Percentiles rank a stretch among this genome's conserved stretches.
These are phyloP conservation scores for Leptonema lineaticorne DNA, from an alignment of 1,140 invertebrate genomes.

Conservation along the genomic window DNA sequence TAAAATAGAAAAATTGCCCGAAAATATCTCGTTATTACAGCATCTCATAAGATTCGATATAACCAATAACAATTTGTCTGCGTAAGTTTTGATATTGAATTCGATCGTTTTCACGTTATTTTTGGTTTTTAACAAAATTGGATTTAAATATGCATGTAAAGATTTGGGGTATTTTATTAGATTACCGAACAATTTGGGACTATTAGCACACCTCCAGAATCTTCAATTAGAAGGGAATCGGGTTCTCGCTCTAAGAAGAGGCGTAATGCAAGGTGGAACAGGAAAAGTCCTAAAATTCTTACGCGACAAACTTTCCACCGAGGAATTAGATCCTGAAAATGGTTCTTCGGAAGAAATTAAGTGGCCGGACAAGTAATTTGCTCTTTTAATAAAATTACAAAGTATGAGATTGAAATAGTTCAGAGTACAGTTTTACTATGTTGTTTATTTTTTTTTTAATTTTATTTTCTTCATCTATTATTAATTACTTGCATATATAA, in stretches of 20 bases:
- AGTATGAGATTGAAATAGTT: background rate
- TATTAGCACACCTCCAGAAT: slow-evolving; percentile 78
- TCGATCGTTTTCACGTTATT: slow-evolving; percentile 2
- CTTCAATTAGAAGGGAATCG: slow-evolving; percentile 85
- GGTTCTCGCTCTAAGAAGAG: slow-evolving; percentile 71
- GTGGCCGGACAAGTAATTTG: slow-evolving; percentile 69
- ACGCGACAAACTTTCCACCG: slow-evolving; percentile 61
- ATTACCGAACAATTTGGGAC: slow-evolving; percentile 72
- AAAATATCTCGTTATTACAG: slow-evolving; percentile 73
- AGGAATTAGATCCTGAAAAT: slow-evolving; percentile 46
- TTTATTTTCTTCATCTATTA: slow-evolving; percentile 20
- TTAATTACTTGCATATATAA: background rate
- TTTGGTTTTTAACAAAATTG: slow-evolving; percentile 30
- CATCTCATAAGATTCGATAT: slow-evolving; percentile 78
- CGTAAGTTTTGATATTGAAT: slow-evolving; percentile 55
- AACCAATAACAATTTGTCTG: slow-evolving; percentile 76
- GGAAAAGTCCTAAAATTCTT: slow-evolving; percentile 77
- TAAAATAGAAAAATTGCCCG: slow-evolving; percentile 69
- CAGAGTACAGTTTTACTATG: too few species aligned
- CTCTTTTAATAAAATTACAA: background rate
- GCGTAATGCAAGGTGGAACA: slow-evolving; percentile 80
- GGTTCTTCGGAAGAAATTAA: slow-evolving; percentile 43
- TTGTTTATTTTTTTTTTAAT: too few species aligned
- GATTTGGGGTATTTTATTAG: slow-evolving; percentile 52
- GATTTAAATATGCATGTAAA: slow-evolving; percentile 28